Base-by-base conservation (phyloP, 1,140 invertebrate species). In the Musca vetustissima region DNA sequence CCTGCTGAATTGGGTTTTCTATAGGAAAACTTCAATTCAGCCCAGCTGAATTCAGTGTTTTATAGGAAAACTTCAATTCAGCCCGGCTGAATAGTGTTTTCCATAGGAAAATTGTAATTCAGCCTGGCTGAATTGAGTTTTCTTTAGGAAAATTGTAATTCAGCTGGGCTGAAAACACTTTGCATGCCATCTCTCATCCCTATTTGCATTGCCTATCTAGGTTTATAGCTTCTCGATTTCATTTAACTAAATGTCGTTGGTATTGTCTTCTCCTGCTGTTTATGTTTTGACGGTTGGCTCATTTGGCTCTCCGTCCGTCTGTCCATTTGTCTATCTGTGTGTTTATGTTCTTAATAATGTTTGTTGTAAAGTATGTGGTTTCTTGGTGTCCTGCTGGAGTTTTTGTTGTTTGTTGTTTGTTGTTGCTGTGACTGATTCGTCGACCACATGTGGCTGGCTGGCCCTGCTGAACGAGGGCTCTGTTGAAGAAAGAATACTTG, bases 401-500 rank as follows among this genome's bases (percentile, higher is more conserved):
- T 14, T 17, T 64, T 28, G 28, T 8, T 4, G 28, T 28, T 28
- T 13, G 13, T 57, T 61, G 57, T 11, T 61, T n/a, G n/a, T n/a
- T n/a, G n/a, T n/a, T n/a, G n/a, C n/a, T n/a, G 49, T 66, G 48
- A 66, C 64, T 66, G 17, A 17, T n/a, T 52, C 36, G 6, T 43
- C 21, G 32, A 25, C 66, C 32, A 67, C 52, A 67, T 67, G 66
- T 57, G 66, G 66, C 28, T 52, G 24, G 64, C 28, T 36, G 64
- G 24, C 36, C 11, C 6, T 43, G 36, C 11, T 28, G 3, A 28
- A 4, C 28, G 28, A 28, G 28, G 28, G n/a, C n/a, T 4, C 28
- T 43, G 48, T 25, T 4, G 8, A n/a, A 8, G 11, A 11, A 11
- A n/a, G n/a, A 15, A 9, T 66, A 53, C 48, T 69, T 49, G 55